Evolutionary conservation across 2,888 invertebrate genomes (phyloP).

Genomic region (Limulus polyphemus): DNA sequence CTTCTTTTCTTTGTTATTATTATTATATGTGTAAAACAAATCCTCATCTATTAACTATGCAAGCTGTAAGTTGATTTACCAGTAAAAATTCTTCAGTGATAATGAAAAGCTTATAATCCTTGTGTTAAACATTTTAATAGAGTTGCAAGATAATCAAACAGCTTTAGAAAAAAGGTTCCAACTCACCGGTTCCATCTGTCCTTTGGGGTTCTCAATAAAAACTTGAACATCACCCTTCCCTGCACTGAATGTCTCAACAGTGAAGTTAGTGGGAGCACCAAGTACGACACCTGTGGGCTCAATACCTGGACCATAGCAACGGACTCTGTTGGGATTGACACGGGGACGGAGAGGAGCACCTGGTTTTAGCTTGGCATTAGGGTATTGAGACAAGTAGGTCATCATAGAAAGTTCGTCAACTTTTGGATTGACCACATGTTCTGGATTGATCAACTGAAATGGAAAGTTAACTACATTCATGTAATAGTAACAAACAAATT

Average conservation of each 20-base stretch:
- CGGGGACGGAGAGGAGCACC: slow-evolving; percentile 66
- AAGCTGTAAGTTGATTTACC: too few species aligned
- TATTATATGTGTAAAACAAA: too few species aligned
- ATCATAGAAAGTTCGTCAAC: slow-evolving; percentile 88
- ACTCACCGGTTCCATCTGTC: slow-evolving; percentile 41
- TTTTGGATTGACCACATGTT: slow-evolving; percentile 80
- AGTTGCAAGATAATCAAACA: too few species aligned
- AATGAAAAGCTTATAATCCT: too few species aligned
- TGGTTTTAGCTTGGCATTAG: slow-evolving; percentile 65
- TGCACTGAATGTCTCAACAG: slow-evolving; percentile 74
- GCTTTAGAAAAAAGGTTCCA: not conserved
- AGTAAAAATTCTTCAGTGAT: too few species aligned
- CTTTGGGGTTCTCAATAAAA: slow-evolving; percentile 49
- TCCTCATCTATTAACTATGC: too few species aligned
- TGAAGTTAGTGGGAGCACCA: slow-evolving; percentile 68
- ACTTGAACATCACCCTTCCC: slow-evolving; percentile 64
- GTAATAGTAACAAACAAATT: too few species aligned
- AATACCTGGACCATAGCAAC: slow-evolving; percentile 73
- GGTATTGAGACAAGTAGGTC: slow-evolving; percentile 86
- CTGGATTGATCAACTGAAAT: slow-evolving; percentile 61
- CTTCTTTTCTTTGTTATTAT: too few species aligned
- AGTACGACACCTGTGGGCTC: slow-evolving; percentile 61
- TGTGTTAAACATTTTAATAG: too few species aligned
- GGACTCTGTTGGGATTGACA: slow-evolving; percentile 65
- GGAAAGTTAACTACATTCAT: not conserved